Conservation (phyloP, 2,888 invertebrate genomes). For the Anthrax anthrax region DNA sequence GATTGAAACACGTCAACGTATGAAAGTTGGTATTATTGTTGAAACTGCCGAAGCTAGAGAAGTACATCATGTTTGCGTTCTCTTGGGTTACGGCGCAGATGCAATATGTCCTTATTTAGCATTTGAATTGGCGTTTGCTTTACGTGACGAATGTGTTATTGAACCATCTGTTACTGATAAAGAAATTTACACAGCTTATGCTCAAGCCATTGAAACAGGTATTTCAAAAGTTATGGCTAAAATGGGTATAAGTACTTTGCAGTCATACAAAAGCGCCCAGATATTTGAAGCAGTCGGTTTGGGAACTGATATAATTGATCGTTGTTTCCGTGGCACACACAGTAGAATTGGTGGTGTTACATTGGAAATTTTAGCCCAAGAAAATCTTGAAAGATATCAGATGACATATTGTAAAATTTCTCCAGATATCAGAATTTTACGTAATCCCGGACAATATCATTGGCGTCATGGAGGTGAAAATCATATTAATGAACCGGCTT, state of each 20-base stretch:
- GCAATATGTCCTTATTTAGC: constrained; percentile 95
- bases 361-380: constrained; percentile 74
- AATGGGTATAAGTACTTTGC: constrained; percentile 98
- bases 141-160: constrained; percentile 75
- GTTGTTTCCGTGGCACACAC: constrained; percentile 73
- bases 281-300: constrained; percentile 98
- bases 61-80: constrained; percentile 90
- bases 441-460: constrained; percentile 89
- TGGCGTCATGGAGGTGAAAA: constrained; percentile 97
- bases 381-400: constrained; percentile 68
- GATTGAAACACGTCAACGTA: constrained; percentile 85
- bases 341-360: constrained; percentile 75
- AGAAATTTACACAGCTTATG: constrained; percentile 72
- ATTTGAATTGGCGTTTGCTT: constrained; percentile 77
- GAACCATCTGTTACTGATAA: constrained; percentile 62
- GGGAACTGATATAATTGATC: constrained; percentile 80
- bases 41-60: constrained; percentile 95
- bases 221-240: constrained; percentile 95
- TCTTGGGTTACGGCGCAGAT: constrained; percentile 93
- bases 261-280: constrained; percentile 98
- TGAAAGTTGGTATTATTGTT: constrained; percentile 89
- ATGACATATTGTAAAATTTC: constrained; percentile 48
- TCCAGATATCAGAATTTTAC: constrained; percentile 48
- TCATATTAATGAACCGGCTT: constrained; percentile 91
- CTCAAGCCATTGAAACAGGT: constrained; percentile 81